Percentiles rank a stretch among this genome's conserved stretches.
These are phyloP conservation scores for Schizopygopsis pylzovi DNA, from an alignment of 2,797 vertebrate species.

Conservation along the genomic window DNA sequence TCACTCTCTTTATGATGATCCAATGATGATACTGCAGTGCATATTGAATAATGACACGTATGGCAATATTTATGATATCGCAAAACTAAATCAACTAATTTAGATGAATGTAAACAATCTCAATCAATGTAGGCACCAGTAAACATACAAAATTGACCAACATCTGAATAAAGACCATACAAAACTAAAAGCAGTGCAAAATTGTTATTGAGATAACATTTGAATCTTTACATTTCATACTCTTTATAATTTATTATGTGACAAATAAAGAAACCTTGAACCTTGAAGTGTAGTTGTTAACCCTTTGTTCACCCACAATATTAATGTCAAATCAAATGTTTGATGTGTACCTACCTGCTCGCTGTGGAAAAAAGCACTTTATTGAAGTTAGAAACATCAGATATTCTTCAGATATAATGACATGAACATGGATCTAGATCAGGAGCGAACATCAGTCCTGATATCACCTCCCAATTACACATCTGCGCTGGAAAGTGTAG, in stretches of 20 bases:
- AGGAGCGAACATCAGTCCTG: background rate
- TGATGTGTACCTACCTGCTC: constrained; percentile 76
- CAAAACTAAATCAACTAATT: background rate
- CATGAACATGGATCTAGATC: background rate
- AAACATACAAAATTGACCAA: constrained; percentile 18
- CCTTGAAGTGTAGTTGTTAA: background rate
- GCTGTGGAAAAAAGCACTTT: constrained; percentile 66
- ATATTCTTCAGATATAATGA: background rate
- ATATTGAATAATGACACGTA: background rate
- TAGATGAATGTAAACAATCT: background rate
- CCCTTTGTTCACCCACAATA: background rate
- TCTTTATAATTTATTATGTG: too few relatives aligned
- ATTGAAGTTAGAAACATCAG: constrained; percentile 43
- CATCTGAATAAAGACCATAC: background rate
- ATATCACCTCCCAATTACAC: background rate
- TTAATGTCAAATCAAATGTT: constrained; percentile 34
- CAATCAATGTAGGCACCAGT: background rate
- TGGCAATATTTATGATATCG: background rate
- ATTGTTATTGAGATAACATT: background rate
- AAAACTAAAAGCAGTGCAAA: background rate
- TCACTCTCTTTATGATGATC: too few relatives aligned
- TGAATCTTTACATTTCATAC: too few relatives aligned
- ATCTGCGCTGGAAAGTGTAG: background rate
- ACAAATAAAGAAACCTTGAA: too few relatives aligned
- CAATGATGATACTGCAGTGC: background rate